phyloP scores from a whole-genome alignment of 1,140 invertebrate species.

The Polypedilum vanderplanki region DNA sequence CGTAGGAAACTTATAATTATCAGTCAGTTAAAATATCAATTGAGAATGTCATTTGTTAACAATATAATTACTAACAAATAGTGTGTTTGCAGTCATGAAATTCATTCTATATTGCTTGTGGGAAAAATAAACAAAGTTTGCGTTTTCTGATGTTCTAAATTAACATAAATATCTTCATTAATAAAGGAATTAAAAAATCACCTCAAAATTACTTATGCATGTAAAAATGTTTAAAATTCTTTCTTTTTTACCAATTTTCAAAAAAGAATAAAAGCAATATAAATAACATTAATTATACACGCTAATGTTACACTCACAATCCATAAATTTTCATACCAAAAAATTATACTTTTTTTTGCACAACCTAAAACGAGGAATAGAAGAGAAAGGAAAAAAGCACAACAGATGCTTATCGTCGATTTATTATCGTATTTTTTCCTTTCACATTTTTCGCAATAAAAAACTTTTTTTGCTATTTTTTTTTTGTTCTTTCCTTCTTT shows the following conservation, averaged over 20 bases:
- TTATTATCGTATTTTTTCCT: slow-evolving; percentile 19
- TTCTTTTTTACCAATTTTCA: slow-evolving; percentile 13
- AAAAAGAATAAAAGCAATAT: background rate
- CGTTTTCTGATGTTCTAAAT: background rate
- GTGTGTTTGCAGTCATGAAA: slow-evolving; percentile 1
- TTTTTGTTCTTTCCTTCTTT: background rate
- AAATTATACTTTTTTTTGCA: background rate
- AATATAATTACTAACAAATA: slow-evolving; percentile 15
- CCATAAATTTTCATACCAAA: slow-evolving; percentile 9
- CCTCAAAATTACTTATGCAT: background rate
- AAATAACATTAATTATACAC: slow-evolving; percentile 14
- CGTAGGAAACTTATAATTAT: slow-evolving; percentile 6
- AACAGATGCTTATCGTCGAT: slow-evolving; percentile 17
- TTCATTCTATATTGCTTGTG: background rate
- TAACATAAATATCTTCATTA: too few species aligned
- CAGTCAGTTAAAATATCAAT: slow-evolving; percentile 18
- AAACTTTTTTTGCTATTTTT: background rate
- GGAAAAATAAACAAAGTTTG: background rate
- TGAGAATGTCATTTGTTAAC: slow-evolving; percentile 5
- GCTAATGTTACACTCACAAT: slow-evolving; percentile 6
- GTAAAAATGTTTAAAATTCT: background rate
- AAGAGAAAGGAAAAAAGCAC: slow-evolving; percentile 18
- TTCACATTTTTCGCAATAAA: slow-evolving; percentile 19
- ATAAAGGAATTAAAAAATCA: too few species aligned
- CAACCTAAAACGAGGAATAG: background rate